Evolutionary conservation across 92 coral and sea anemone genomes (phyloP), one percentile per base, ranked within the genome.

Genomic region (Heliopora coerulea): DNA sequence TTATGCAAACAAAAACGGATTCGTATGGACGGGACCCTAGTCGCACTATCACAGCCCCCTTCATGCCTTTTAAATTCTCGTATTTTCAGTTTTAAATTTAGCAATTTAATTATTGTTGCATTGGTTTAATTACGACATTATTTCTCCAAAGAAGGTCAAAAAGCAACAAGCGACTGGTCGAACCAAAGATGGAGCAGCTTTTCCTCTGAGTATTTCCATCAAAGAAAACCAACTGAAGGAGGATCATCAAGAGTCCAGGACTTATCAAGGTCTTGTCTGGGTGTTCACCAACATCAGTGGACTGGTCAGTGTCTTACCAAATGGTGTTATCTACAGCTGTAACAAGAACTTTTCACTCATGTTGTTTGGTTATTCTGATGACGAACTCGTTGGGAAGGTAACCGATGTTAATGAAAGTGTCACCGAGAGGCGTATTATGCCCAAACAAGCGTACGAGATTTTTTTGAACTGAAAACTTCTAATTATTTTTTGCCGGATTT

Each of bases 231-330:
- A 81, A 11, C 78, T 73, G 26, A 84, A 85, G 67, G 90, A 85
- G 32, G 74, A 85, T 10, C 65, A 80, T 62, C 3, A 11, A n/a
- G 23, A 65, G 17, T 0, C 33, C 3, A 17, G 34, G 14, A 39
- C 80, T 19, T 92, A 85, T 72, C 85, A 81, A 72, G 97, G 89
- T 11, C 48, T 87, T 37, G 82, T 92, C 2, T 92, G 96, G 92
- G 97, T 92, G 54, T 92, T 89, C 78, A 84, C 96, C 19, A 89
- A 88, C 30, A 92, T 92, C 79, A 92, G 97, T 74, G 97, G 97
- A 0, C 73, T 92, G 69, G 89, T 92, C 7, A 87, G 92, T 1
- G 87, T 92, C 29, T 83, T 86, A 0, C 91, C 88, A 13, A 89
- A 92, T 35, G 97, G 97, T 7, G 39, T 75, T 18, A 89, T 92